Evolutionary conservation across 2,113 vertebrate species (phyloP).

Genomic region (Loxodonta africana): DNA sequence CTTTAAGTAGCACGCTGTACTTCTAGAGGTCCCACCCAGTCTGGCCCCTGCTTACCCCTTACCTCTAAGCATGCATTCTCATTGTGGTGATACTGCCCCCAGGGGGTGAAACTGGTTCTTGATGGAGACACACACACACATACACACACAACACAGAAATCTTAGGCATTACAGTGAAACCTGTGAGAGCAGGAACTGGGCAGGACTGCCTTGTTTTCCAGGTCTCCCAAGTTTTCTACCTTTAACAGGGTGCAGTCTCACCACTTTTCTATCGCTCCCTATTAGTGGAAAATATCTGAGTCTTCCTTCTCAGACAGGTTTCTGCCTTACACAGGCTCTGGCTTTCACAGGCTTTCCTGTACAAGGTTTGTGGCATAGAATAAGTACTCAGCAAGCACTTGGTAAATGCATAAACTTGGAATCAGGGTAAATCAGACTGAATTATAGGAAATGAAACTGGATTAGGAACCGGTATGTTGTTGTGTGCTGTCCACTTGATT

Average conservation of each 20-base stretch:
- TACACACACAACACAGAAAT: background rate
- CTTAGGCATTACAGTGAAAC: background rate
- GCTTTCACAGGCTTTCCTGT: background rate
- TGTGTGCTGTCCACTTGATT: background rate
- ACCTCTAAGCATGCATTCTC: background rate
- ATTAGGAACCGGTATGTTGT: background rate
- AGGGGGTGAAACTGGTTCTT: background rate
- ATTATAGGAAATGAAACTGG: accelerated
- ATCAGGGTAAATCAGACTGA: background rate
- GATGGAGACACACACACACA: background rate
- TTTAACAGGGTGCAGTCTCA: background rate
- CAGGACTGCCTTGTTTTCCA: background rate
- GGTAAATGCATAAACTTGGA: background rate
- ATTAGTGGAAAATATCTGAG: background rate
- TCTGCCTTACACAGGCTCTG: background rate
- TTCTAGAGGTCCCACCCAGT: background rate
- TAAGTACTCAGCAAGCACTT: background rate
- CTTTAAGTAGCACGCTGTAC: accelerated
- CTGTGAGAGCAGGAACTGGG: background rate
- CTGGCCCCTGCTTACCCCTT: background rate
- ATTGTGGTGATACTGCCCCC: background rate
- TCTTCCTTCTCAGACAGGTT: background rate
- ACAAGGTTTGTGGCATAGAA: background rate
- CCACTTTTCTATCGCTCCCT: background rate
- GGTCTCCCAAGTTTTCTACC: background rate